A percentile compares a stretch with the other conserved stretches of the same genome.
These are phyloP conservation scores for Benthosema pterotum DNA, from an alignment of 2,797 vertebrate genomes.

Conservation along the genomic window DNA sequence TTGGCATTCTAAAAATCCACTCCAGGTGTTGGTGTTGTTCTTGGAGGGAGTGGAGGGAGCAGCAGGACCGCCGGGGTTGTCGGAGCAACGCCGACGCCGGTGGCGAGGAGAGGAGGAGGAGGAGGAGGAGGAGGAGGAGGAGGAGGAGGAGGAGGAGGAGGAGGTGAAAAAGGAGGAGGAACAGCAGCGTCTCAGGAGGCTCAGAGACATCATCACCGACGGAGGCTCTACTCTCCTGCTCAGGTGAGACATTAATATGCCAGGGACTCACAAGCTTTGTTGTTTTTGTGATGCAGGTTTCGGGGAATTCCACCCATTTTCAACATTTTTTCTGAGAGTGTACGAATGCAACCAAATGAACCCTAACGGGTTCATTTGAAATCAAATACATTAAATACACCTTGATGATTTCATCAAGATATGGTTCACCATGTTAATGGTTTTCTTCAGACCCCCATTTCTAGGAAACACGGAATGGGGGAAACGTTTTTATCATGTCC, in stretches of 20 bases:
- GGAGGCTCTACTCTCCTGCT: constrained; percentile 88
- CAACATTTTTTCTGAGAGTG: no score
- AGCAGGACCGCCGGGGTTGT: constrained; percentile 17
- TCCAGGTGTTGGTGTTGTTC: not conserved
- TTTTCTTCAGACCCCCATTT: no score
- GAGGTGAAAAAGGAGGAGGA: constrained; percentile 8
- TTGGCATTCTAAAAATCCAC: no score
- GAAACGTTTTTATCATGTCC: no score
- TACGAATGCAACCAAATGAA: no score
- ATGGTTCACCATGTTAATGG: no score
- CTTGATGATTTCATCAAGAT: no score
- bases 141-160: constrained; percentile 25
- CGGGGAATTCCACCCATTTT: no score
- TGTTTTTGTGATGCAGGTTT: no score
- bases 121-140: constrained; percentile 42
- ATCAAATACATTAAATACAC: no score
- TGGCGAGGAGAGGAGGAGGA: constrained; percentile 5
- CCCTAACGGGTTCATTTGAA: no score
- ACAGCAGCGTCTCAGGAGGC: constrained; percentile 64
- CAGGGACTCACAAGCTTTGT: not conserved
- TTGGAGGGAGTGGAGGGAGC: constrained; percentile 27
- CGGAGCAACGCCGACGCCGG: constrained; percentile 14
- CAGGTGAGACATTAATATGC: constrained; percentile 88
- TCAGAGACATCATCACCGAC: constrained; percentile 71
- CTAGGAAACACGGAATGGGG: no score